phyloP scores from a whole-genome alignment of 2,797 vertebrate species.

The Lutjanus campechanus region DNA sequence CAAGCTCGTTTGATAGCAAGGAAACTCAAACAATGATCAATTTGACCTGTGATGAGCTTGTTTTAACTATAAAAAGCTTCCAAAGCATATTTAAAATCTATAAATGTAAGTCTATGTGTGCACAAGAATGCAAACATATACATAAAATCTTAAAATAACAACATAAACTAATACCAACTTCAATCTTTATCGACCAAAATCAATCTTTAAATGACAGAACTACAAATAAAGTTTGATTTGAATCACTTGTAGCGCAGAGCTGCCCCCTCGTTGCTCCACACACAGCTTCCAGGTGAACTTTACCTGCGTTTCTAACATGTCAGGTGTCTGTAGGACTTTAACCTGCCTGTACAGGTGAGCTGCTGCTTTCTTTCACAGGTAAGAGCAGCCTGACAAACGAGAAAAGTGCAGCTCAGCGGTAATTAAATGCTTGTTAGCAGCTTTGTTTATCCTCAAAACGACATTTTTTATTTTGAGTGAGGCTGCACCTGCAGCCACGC shows the following conservation, averaged over 20 bases:
- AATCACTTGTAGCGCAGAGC: neutral
- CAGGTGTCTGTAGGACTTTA: conserved; percentile 58
- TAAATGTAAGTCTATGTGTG: too few relatives aligned
- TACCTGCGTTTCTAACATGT: conserved; percentile 16
- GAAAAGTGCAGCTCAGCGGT: neutral
- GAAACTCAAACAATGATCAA: too few relatives aligned
- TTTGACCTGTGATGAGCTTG: too few relatives aligned
- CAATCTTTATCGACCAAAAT: neutral
- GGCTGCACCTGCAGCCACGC: neutral
- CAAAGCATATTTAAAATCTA: too few relatives aligned
- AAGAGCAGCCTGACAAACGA: neutral
- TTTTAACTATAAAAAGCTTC: too few relatives aligned
- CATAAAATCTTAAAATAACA: neutral
- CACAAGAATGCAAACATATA: too few relatives aligned
- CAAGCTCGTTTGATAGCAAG: too few relatives aligned
- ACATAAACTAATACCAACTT: neutral
- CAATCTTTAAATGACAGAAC: neutral
- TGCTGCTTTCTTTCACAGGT: conserved; percentile 5
- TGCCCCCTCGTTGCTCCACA: neutral
- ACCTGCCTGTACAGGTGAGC: conserved; percentile 46
- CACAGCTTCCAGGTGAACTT: conserved; percentile 17
- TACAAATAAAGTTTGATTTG: neutral
- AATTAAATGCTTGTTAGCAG: neutral
- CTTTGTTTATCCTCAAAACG: neutral
- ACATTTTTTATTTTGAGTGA: neutral